These are phyloP conservation scores for Oopsacas minuta DNA, from an alignment of 37 sponge, comb jelly and placozoan genomes.

Conservation along the genomic window DNA sequence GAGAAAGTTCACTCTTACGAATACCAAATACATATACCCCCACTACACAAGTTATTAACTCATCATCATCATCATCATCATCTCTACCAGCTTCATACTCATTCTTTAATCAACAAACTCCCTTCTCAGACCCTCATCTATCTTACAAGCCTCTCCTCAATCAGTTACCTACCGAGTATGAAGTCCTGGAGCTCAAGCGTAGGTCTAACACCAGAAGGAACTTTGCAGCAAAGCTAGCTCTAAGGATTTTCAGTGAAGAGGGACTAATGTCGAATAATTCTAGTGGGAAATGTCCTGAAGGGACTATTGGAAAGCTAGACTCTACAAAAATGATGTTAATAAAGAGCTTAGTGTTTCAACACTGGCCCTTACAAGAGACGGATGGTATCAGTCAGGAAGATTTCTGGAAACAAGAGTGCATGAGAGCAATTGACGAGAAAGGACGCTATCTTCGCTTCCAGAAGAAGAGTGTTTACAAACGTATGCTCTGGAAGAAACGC, in stretches of 20 bases:
- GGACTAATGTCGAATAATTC: neutral
- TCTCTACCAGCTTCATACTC: neutral
- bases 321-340: neutral
- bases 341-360: neutral
- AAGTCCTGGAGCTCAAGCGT: neutral
- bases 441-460: conserved; percentile 3
- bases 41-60: neutral
- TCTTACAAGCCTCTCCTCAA: neutral
- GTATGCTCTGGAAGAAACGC: neutral
- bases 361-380: neutral
- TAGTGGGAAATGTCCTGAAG: conserved; percentile 10
- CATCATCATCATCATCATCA: too few relatives aligned
- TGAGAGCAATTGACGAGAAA: neutral
- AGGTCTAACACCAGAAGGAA: neutral
- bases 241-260: conserved; percentile 8
- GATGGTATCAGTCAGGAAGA: neutral
- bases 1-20: neutral
- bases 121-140: neutral
- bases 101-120: neutral
- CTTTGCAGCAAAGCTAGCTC: neutral
- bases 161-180: neutral
- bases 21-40: neutral
- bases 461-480: conserved; percentile 5
- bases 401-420: conserved; percentile 1
- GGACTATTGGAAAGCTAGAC: conserved; percentile 7